phyloP scores from a whole-genome alignment of 2,113 vertebrate species.

The Cynopterus brachyotis region DNA sequence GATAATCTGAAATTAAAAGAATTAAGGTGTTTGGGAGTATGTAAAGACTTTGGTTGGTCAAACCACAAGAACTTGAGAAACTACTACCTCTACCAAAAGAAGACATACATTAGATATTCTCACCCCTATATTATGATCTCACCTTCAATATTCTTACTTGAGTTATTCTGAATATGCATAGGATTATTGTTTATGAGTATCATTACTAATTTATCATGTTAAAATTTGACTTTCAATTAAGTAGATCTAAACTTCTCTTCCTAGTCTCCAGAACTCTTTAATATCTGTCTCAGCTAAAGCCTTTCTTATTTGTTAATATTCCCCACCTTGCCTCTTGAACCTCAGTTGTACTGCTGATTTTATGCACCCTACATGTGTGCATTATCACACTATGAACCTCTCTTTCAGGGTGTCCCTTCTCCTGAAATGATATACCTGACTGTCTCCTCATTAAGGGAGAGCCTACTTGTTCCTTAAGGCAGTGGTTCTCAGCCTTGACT shows the following conservation, averaged over 20 bases:
- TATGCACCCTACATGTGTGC: background rate
- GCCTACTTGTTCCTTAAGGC: background rate
- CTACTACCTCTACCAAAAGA: background rate
- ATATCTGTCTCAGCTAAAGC: background rate
- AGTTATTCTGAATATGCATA: background rate
- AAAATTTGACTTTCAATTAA: background rate
- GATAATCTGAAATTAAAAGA: background rate
- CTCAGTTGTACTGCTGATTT: background rate
- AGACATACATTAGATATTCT: background rate
- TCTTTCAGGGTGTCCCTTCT: background rate
- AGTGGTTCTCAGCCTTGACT: background rate
- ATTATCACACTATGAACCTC: background rate
- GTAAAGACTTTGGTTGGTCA: background rate
- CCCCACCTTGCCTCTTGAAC: background rate
- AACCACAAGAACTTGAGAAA: background rate
- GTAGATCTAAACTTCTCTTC: background rate
- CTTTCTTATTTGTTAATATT: background rate
- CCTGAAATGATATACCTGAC: background rate
- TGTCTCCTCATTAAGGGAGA: background rate
- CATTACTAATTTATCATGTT: background rate
- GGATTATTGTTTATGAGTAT: background rate
- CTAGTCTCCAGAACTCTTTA: background rate
- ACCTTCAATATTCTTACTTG: background rate
- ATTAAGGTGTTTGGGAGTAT: background rate
- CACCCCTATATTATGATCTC: background rate